Evolutionary conservation across 2,888 invertebrate species (phyloP).

Genomic region (Tinea trinotella): DNA sequence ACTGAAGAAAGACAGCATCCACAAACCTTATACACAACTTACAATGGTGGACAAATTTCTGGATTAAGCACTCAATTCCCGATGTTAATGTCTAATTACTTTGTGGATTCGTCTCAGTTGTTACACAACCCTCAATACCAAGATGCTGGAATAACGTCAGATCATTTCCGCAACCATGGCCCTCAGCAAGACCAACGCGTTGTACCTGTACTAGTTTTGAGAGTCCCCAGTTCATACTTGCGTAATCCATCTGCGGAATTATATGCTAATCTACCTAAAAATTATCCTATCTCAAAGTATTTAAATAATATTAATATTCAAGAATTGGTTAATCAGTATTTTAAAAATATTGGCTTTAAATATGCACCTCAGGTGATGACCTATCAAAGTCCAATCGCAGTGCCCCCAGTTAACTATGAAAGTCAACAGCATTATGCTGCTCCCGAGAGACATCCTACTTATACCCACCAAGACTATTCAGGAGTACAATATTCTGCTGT

Average conservation of each 20-base stretch:
- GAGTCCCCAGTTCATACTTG: constrained; percentile 71
- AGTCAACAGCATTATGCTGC: constrained; percentile 46
- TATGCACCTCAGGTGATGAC: constrained; percentile 53
- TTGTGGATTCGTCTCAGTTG: constrained; percentile 56
- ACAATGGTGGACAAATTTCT: constrained; percentile 58
- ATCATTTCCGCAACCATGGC: constrained; percentile 53
- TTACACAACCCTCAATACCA: constrained; percentile 61
- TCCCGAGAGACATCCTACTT: constrained; percentile 52
- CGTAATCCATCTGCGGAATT: constrained; percentile 64
- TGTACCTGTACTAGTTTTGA: constrained; percentile 71
- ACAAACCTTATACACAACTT: constrained; percentile 60
- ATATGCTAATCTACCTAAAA: constrained; percentile 69
- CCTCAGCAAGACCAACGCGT: constrained; percentile 51
- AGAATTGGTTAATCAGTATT: constrained; percentile 66
- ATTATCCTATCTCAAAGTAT: constrained; percentile 65
- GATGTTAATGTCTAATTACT: constrained; percentile 59
- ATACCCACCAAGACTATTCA: constrained; percentile 55
- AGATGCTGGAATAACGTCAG: constrained; percentile 59
- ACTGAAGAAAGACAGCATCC: constrained; percentile 20
- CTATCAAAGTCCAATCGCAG: constrained; percentile 36
- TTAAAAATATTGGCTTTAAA: constrained; percentile 55
- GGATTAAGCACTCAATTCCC: constrained; percentile 60
- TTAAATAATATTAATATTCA: constrained; percentile 72
- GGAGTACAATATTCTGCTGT: constrained; percentile 64
- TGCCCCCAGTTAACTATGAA: constrained; percentile 32